These are phyloP conservation scores for Leptonema lineaticorne DNA, from an alignment of 1,140 invertebrate species.

Conservation along the genomic window DNA sequence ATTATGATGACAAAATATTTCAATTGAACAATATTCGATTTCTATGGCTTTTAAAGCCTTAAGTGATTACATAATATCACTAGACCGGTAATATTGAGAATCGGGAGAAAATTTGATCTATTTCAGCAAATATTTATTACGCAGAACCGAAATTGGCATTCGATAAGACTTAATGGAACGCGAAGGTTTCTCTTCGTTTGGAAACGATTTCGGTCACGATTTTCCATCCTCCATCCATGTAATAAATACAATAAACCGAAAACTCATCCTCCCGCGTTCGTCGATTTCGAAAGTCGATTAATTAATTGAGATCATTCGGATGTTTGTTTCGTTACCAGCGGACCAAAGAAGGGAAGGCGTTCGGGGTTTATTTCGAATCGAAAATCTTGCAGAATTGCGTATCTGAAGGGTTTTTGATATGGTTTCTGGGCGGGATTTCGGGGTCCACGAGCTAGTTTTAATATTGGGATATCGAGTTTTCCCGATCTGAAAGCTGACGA, in stretches of 20 bases:
- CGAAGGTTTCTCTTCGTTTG: background rate
- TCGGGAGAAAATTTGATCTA: background rate
- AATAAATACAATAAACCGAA: no score
- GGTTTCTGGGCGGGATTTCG: background rate
- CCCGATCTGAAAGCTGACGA: slow-evolving; percentile 21
- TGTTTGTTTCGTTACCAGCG: background rate
- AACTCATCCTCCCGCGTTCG: no score
- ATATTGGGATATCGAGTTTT: slow-evolving; percentile 13
- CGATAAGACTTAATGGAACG: background rate
- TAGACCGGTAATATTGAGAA: no score
- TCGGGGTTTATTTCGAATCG: background rate
- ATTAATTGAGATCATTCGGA: slow-evolving; percentile 7
- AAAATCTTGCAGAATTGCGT: background rate
- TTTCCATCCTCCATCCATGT: background rate
- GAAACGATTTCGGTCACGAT: background rate
- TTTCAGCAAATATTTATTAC: background rate
- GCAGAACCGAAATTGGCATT: background rate
- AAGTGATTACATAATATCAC: no score
- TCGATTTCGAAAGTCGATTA: background rate
- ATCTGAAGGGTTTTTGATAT: background rate
- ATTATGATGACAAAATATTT: background rate
- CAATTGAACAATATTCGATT: background rate
- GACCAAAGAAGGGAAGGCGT: background rate
- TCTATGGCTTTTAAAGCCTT: background rate
- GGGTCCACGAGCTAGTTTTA: slow-evolving; percentile 3